phyloP scores from a whole-genome alignment of 2,113 vertebrate genomes.

The Thinocorus orbignyianus region DNA sequence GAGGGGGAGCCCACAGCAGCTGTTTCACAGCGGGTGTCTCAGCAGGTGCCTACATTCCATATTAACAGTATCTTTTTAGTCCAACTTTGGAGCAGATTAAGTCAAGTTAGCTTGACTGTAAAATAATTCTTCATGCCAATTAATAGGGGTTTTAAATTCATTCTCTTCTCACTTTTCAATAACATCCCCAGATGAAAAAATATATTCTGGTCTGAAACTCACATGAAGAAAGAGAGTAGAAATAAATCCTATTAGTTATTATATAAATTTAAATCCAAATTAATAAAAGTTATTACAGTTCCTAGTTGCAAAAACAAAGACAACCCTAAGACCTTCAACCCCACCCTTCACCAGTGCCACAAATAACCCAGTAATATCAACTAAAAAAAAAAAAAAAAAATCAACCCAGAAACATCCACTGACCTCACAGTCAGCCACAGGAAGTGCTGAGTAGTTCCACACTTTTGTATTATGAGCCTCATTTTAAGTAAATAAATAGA shows the following conservation, averaged over 20 bases:
- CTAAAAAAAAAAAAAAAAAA: neutral
- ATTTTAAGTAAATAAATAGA: neutral
- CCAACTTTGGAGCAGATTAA: neutral
- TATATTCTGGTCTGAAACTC: neutral
- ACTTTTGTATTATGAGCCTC: neutral
- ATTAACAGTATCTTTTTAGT: neutral
- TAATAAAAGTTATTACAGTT: neutral
- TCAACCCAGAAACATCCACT: neutral
- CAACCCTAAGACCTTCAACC: neutral
- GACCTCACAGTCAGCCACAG: neutral
- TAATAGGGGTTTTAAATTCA: neutral
- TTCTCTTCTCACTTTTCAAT: neutral
- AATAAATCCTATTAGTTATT: neutral
- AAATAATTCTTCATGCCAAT: neutral
- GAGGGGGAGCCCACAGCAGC: neutral
- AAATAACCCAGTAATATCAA: neutral
- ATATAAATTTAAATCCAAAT: neutral
- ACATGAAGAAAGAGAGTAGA: accelerated
- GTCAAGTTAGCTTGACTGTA: neutral
- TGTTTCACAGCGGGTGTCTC: neutral
- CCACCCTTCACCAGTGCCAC: neutral
- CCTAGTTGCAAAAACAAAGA: neutral
- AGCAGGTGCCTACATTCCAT: neutral
- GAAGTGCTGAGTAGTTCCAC: neutral
- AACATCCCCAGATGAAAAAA: neutral